These are phyloP conservation scores for Genyomyrus donnyi DNA, from an alignment of 2,113 vertebrate genomes.

Conservation along the genomic window DNA sequence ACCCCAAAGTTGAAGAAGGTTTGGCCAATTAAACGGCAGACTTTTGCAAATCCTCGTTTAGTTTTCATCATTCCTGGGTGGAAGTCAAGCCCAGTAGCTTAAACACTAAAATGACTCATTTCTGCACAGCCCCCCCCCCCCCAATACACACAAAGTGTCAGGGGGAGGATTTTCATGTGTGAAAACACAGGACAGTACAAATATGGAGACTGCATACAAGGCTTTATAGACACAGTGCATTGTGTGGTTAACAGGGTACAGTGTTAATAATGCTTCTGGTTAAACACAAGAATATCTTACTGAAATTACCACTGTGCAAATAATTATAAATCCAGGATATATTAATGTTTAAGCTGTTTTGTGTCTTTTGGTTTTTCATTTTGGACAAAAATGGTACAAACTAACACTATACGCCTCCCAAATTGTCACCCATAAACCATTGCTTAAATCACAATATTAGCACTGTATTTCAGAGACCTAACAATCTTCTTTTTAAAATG, in stretches of 20 bases:
- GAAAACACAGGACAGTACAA: too few species aligned
- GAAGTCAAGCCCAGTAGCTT: neutral
- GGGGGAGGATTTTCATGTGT: too few species aligned
- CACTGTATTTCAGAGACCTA: neutral
- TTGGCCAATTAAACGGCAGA: neutral
- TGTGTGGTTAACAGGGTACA: neutral
- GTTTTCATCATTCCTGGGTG: neutral
- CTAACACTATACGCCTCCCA: neutral
- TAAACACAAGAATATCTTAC: neutral
- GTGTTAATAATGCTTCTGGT: neutral
- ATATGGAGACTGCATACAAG: too few species aligned
- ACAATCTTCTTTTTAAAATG: neutral
- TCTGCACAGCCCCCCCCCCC: neutral
- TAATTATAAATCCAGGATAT: neutral
- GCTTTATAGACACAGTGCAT: too few species aligned
- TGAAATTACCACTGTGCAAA: neutral
- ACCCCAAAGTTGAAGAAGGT: neutral
- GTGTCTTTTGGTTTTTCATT: neutral
- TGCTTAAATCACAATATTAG: neutral
- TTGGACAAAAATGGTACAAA: neutral
- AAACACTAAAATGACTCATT: neutral
- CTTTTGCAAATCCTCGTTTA: neutral
- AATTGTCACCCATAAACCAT: neutral
- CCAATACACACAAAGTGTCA: too few species aligned
- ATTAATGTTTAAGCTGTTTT: neutral